These are phyloP conservation scores for Corythaixoides concolor DNA, from an alignment of 2,113 vertebrate species.

Conservation along the genomic window DNA sequence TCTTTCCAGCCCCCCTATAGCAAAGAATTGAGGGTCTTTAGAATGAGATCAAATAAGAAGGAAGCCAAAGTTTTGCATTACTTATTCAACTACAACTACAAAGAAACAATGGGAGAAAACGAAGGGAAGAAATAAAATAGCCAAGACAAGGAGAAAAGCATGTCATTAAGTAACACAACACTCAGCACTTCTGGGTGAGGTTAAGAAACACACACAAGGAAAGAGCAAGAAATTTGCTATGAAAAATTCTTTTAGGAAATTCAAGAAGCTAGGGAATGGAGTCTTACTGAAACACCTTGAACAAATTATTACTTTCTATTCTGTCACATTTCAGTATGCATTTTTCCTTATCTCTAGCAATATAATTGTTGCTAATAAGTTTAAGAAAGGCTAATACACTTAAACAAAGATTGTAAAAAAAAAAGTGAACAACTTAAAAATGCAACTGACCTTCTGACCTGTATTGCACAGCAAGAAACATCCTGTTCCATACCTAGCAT, in stretches of 20 bases:
- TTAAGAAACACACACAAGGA: neutral
- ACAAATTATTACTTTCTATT: neutral
- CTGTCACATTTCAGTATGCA: neutral
- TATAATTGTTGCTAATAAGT: neutral
- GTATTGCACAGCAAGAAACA: constrained; percentile 96
- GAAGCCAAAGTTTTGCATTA: neutral
- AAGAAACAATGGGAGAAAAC: neutral
- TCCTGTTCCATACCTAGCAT: constrained; percentile 91
- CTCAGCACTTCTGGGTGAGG: neutral
- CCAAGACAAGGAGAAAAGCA: neutral
- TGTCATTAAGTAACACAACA: neutral
- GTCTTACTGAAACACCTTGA: neutral
- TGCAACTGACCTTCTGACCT: constrained; percentile 84
- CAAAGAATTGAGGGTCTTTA: neutral
- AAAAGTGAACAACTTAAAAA: neutral
- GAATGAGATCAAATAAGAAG: neutral
- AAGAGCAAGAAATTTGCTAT: neutral
- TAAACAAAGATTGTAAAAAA: neutral
- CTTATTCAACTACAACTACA: neutral
- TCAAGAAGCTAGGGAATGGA: neutral
- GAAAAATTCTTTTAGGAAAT: neutral
- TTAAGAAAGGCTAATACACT: neutral
- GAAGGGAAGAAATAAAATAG: neutral
- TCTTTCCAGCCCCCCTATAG: neutral
- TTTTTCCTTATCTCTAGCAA: neutral